phyloP scores from a whole-genome alignment of 2,888 invertebrate species.

The Serripes groenlandicus region DNA sequence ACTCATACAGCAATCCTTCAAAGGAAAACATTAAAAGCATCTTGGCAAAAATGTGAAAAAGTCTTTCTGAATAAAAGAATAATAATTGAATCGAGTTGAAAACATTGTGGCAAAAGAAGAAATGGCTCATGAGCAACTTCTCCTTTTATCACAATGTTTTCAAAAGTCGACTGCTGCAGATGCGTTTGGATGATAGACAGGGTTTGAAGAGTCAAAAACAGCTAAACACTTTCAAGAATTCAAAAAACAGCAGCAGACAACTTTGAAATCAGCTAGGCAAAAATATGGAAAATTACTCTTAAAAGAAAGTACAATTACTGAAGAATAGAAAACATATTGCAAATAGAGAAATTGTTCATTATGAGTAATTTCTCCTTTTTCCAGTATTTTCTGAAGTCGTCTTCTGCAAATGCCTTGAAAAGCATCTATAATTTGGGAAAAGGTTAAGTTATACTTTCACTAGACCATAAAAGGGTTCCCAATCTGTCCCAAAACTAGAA shows the following conservation, averaged over 20 bases:
- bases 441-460: no score
- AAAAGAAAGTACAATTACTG: no score
- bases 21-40: neutral
- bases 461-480: no score
- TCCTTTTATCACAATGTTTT: neutral
- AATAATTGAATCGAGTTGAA: no score
- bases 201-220: no score
- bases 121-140: neutral
- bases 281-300: no score
- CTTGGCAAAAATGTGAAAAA: neutral
- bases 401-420: neutral
- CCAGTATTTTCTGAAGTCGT: neutral
- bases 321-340: constrained; percentile 8
- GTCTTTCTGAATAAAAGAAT: neutral
- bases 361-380: constrained; percentile 1
- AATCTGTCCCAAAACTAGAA: no score
- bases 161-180: neutral
- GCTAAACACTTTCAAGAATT: neutral
- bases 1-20: neutral
- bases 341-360: neutral
- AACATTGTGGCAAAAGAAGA: neutral
- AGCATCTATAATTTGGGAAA: neutral
- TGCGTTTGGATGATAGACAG: no score
- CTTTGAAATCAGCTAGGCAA: no score
- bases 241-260: no score